phyloP scores from a whole-genome alignment of 2,888 invertebrate species.

The Cybosia mesomella region DNA sequence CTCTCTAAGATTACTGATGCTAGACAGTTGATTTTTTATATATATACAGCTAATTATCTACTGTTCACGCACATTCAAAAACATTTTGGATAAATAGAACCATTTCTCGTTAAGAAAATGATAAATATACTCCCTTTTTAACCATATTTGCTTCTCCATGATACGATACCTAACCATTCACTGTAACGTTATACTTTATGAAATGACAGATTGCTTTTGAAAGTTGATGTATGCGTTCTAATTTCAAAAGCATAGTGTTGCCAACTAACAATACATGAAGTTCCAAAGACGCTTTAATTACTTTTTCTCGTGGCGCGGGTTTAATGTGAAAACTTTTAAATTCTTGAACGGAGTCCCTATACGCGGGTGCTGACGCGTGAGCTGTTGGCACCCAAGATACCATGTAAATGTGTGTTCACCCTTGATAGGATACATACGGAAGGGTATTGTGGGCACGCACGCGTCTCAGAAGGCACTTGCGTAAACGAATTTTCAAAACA shows the following conservation, averaged over 20 bases:
- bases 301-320: conserved; percentile 53
- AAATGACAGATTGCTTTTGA: conserved; percentile 19
- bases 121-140: too few relatives aligned
- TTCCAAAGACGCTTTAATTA: conserved; percentile 57
- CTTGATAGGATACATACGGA: conserved; percentile 56
- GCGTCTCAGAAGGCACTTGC: not conserved
- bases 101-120: too few relatives aligned
- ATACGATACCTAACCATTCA: too few relatives aligned
- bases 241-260: conserved; percentile 39
- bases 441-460: conserved; percentile 21
- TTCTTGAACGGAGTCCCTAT: conserved; percentile 55
- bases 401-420: conserved; percentile 73
- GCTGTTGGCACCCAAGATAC: conserved; percentile 76
- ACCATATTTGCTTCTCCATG: too few relatives aligned
- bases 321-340: conserved; percentile 82
- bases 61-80: too few relatives aligned
- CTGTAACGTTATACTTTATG: not conserved
- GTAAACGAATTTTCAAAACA: not conserved
- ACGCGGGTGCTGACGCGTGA: conserved; percentile 62
- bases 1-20: too few relatives aligned
- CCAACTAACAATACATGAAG: conserved; percentile 51
- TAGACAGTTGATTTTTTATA: too few relatives aligned
- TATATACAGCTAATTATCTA: too few relatives aligned
- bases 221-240: conserved; percentile 13
- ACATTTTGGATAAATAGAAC: too few relatives aligned